phyloP scores from a whole-genome alignment of 1,140 invertebrate genomes.

The Cecropterus lyciades region DNA sequence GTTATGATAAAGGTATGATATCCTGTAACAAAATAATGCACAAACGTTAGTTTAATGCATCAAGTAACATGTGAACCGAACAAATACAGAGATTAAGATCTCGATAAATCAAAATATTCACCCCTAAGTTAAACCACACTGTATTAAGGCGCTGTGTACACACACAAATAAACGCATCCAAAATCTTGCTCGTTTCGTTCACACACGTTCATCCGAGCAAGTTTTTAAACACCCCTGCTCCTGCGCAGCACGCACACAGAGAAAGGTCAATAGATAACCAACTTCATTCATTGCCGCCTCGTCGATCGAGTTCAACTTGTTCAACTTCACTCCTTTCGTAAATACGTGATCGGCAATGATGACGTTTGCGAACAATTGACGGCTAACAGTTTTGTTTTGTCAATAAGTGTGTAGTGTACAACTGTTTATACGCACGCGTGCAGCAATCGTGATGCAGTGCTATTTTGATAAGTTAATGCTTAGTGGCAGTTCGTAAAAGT shows the following conservation, averaged over 20 bases:
- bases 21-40: neutral
- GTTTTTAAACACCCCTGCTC: conserved; percentile 65
- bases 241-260: conserved; percentile 56
- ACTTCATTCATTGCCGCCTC: conserved; percentile 70
- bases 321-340: conserved; percentile 65
- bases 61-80: neutral
- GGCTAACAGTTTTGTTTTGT: conserved; percentile 71
- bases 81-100: neutral
- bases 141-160: conserved; percentile 5
- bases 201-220: conserved; percentile 54
- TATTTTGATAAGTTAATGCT: conserved; percentile 40
- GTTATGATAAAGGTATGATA: neutral
- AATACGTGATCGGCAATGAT: conserved; percentile 64
- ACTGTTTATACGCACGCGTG: conserved; percentile 45
- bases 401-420: conserved; percentile 51
- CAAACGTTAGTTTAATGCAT: neutral
- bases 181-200: conserved; percentile 44
- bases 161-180: conserved; percentile 30
- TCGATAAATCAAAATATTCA: conserved; percentile 23
- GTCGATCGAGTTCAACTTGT: conserved; percentile 46
- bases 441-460: conserved; percentile 37
- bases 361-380: conserved; percentile 71
- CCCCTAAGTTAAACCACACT: conserved; percentile 19
- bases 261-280: conserved; percentile 57
- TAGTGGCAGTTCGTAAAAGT: conserved; percentile 28